Evolutionary conservation across 2,888 invertebrate species (phyloP).

Genomic region (Stenchaetothrips biformis): DNA sequence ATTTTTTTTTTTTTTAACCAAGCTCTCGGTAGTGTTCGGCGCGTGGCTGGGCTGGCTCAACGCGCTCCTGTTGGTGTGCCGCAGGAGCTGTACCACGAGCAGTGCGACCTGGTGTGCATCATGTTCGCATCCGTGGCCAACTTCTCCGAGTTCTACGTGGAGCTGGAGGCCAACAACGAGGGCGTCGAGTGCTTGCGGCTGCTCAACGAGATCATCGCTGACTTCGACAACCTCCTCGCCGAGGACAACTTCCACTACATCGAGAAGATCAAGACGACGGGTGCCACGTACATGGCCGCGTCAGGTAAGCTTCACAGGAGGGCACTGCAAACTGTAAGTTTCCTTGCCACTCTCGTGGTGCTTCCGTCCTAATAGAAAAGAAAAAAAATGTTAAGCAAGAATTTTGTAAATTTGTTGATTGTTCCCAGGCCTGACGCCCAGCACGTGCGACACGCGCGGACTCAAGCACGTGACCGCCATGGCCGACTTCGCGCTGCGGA

Average conservation of each 20-base stretch:
- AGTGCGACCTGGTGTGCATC: constrained; percentile 90
- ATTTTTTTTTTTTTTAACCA: too few species aligned
- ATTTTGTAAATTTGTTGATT: background rate
- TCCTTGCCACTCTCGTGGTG: too few species aligned
- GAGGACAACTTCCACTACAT: constrained; percentile 80
- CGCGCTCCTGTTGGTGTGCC: constrained; percentile 31
- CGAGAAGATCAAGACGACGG: constrained; percentile 94
- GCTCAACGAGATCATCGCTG: constrained; percentile 96
- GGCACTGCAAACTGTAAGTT: too few species aligned
- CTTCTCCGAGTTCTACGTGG: constrained; percentile 97
- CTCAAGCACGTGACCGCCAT: constrained; percentile 82
- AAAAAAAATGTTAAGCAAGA: background rate
- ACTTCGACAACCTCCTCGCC: constrained; percentile 89
- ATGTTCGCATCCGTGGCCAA: constrained; percentile 98
- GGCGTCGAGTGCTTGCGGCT: constrained; percentile 94
- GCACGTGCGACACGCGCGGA: constrained; percentile 71
- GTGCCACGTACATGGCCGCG: constrained; percentile 93
- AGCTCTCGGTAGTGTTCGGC: too few species aligned
- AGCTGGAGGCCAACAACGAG: constrained; percentile 94
- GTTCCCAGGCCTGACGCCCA: constrained; percentile 67
- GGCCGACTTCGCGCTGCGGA: constrained; percentile 85
- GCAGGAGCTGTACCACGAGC: constrained; percentile 90
- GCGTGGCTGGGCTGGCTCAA: constrained; percentile 29
- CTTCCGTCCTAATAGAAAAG: too few species aligned
- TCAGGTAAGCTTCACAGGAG: constrained; percentile 56